Evolutionary conservation across 2,113 vertebrate genomes (phyloP).

Genomic region (Sakesphorus luctuosus): DNA sequence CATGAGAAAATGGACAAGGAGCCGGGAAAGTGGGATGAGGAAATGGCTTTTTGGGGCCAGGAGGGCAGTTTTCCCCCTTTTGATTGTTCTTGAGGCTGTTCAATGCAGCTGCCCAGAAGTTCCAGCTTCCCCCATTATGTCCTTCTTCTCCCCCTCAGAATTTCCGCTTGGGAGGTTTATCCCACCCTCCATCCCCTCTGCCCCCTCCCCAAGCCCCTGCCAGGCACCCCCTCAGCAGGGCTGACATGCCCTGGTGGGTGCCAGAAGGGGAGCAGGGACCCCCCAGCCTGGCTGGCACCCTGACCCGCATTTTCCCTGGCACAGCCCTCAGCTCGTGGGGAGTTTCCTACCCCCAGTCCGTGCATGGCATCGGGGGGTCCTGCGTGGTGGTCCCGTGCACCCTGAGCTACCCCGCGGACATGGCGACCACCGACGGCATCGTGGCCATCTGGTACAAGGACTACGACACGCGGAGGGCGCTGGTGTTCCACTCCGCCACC

Average conservation of each 20-base stretch:
- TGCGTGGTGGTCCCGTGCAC: slow-evolving; percentile 74
- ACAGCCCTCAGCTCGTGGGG: slow-evolving; percentile 58
- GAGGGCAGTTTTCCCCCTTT: not conserved
- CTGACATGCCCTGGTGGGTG: accelerated
- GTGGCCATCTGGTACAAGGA: slow-evolving; percentile 77
- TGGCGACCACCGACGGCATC: not conserved
- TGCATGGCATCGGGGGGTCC: slow-evolving; percentile 31
- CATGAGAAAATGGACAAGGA: not conserved
- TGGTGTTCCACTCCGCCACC: slow-evolving; percentile 26
- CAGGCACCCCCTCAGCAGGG: not conserved
- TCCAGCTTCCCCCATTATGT: accelerated
- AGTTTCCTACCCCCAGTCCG: not conserved
- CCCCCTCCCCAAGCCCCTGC: not conserved
- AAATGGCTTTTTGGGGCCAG: not conserved
- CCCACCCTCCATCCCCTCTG: not conserved
- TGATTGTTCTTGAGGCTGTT: not conserved
- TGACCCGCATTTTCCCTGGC: not conserved
- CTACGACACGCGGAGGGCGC: accelerated
- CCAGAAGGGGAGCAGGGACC: not conserved
- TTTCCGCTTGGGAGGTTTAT: not conserved
- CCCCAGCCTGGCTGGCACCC: accelerated
- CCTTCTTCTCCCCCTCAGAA: not conserved
- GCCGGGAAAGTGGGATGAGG: accelerated
- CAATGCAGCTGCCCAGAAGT: accelerated
- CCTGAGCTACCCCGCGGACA: slow-evolving; percentile 38